phyloP scores from a whole-genome alignment of 2,888 invertebrate species.

The Iselma pallidipennis region DNA sequence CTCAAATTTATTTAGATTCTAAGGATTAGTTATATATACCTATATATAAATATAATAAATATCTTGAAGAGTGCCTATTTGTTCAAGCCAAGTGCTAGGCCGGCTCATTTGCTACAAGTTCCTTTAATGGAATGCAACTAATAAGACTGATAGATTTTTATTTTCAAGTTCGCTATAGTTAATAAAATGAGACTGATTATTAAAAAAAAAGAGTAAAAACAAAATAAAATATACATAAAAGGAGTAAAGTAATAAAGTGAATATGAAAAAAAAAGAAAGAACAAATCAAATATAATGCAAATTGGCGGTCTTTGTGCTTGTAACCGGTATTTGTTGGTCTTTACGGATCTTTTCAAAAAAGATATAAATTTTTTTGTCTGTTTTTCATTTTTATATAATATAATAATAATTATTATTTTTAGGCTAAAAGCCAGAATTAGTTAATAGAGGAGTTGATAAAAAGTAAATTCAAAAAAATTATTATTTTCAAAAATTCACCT shows the following conservation, averaged over 20 bases:
- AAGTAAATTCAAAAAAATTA: slow-evolving; percentile 7
- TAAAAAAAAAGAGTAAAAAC: slow-evolving; percentile 1
- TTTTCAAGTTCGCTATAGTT: slow-evolving; percentile 34
- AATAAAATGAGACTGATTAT: slow-evolving; percentile 21
- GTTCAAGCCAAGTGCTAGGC: slow-evolving; percentile 39
- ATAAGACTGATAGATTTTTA: slow-evolving; percentile 55
- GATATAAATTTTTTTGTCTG: slow-evolving; percentile 50
- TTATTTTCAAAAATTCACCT: slow-evolving; percentile 6
- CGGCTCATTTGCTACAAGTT: slow-evolving; percentile 53
- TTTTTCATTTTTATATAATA: slow-evolving; percentile 12
- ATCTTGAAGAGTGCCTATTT: slow-evolving; percentile 50
- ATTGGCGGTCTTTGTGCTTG: slow-evolving; percentile 38
- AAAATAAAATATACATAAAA: too few relatives aligned
- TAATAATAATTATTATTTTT: slow-evolving; percentile 47
- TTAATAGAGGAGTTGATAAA: slow-evolving; percentile 38
- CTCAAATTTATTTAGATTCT: slow-evolving; percentile 24
- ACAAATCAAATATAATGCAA: slow-evolving; percentile 8
- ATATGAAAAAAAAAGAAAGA: too few relatives aligned
- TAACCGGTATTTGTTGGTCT: slow-evolving; percentile 46
- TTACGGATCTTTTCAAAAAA: slow-evolving; percentile 45
- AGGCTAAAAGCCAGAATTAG: slow-evolving; percentile 49
- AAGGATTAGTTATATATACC: slow-evolving; percentile 26
- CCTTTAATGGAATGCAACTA: slow-evolving; percentile 51
- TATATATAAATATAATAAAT: too few relatives aligned
- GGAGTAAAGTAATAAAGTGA: too few relatives aligned